phyloP scores from a whole-genome alignment of 2,113 vertebrate genomes.

The Caracal caracal region DNA sequence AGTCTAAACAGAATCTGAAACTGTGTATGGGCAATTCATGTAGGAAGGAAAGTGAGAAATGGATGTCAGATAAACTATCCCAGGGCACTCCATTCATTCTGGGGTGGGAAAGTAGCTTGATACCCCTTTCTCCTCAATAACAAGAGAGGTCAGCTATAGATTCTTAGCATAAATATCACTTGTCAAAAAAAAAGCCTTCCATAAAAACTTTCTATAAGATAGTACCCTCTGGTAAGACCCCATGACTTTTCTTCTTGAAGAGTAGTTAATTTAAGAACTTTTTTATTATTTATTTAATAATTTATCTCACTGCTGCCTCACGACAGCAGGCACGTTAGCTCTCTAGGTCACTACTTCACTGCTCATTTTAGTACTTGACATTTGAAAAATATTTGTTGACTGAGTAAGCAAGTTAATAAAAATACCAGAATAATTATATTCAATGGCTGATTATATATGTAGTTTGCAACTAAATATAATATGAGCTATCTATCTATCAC shows the following conservation, averaged over 20 bases:
- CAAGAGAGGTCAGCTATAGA: not conserved
- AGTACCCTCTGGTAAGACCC: not conserved
- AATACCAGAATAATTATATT: not conserved
- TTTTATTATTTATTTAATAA: not conserved
- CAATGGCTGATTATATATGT: not conserved
- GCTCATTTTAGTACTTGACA: not conserved
- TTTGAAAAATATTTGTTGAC: not conserved
- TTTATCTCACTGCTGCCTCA: not conserved
- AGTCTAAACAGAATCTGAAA: not conserved
- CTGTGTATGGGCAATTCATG: no score
- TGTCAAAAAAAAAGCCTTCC: not conserved
- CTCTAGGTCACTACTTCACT: not conserved
- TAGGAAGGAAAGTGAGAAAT: not conserved
- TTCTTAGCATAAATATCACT: not conserved
- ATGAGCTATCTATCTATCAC: not conserved
- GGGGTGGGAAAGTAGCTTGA: not conserved
- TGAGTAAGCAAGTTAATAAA: not conserved
- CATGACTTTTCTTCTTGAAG: not conserved
- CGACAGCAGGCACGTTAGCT: not conserved
- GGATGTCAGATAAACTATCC: not conserved
- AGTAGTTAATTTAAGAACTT: not conserved
- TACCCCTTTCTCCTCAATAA: not conserved
- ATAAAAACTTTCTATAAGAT: not conserved
- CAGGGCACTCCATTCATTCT: not conserved
- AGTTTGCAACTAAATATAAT: not conserved